phyloP scores from a whole-genome alignment of 2,888 invertebrate species.

The Cataglyphis cursor region DNA sequence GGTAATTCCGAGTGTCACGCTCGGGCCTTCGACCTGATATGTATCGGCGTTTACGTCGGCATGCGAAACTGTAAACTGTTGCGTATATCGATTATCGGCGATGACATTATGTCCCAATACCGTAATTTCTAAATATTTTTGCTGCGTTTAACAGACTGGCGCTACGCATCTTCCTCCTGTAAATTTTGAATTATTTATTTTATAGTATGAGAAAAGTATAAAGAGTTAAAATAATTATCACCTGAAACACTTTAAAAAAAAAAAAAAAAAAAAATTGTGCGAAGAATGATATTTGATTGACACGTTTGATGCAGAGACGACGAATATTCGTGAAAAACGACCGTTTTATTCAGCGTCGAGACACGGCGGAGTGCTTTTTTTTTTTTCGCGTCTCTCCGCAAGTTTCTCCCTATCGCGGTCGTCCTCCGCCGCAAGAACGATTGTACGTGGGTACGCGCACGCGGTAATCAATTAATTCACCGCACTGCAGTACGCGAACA shows the following conservation, averaged over 20 bases:
- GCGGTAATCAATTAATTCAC: conserved; percentile 77
- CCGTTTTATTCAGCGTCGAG: conserved; percentile 62
- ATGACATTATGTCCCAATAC: conserved; percentile 10
- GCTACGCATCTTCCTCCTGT: too few species aligned
- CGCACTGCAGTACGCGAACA: conserved; percentile 72
- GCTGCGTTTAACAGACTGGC: neutral
- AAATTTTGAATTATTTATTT: neutral
- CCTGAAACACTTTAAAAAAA: neutral
- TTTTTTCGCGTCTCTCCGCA: conserved; percentile 16
- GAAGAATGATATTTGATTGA: neutral
- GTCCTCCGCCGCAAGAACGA: conserved; percentile 64
- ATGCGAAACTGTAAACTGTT: conserved; percentile 34
- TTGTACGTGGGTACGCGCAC: conserved; percentile 70
- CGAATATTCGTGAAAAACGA: neutral
- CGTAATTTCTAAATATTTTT: neutral
- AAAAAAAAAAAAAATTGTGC: neutral
- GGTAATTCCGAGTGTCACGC: conserved; percentile 50
- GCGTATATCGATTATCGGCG: conserved; percentile 37
- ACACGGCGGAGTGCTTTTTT: neutral
- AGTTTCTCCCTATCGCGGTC: conserved; percentile 49
- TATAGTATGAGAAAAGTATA: neutral
- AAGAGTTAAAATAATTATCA: neutral
- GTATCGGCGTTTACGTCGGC: conserved; percentile 35
- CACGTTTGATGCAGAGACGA: neutral
- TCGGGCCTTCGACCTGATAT: conserved; percentile 49